Base-by-base conservation (phyloP, 2,888 invertebrate species). In the Caenorhabditis auriculariae region DNA sequence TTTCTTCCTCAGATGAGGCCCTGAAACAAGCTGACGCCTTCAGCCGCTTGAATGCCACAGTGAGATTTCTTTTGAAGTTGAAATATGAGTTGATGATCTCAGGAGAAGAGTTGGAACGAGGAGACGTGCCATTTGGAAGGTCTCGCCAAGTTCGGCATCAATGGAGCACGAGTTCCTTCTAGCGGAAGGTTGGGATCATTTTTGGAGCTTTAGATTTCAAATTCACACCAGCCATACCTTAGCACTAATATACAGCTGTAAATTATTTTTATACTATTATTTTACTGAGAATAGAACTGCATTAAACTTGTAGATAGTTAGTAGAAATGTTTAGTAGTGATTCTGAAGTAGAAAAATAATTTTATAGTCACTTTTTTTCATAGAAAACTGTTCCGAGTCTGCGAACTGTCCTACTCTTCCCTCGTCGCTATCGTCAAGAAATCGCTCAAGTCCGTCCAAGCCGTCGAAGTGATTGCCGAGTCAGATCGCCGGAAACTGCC, bases 51-150 rank as follows among this genome's bases (percentile, higher is more conserved):
- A n/a, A n/a, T n/a, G n/a, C n/a, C n/a, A n/a, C n/a, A n/a, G n/a
- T n/a, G n/a, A n/a, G n/a, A n/a, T n/a, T n/a, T n/a, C n/a, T n/a
- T n/a, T n/a, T n/a, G n/a, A n/a, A n/a, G n/a, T n/a, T n/a, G n/a
- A n/a, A n/a, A n/a, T n/a, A n/a, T n/a, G n/a, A n/a, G n/a, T n/a
- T n/a, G n/a, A 41, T n/a, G 12, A 21, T 15, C 41, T 32, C 32
- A 67, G 64, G 72, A 69, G 19, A 50, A 52, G 37, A 28, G 23
- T 21, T 66, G 57, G 61, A 35, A 38, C 12, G 59, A 49, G 26
- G 60, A 60, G 29, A 32, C 45, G 2, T 24, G 45, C 17, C 35
- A 47, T 17, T 19, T 73, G 44, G 15, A 41, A 1, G 60, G 63
- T 17, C 45, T 56, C 17, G 43, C 60, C 26, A 28, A 48, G 23